Base-by-base conservation (phyloP, 2,113 vertebrate genomes). In the Ptyas mucosa region DNA sequence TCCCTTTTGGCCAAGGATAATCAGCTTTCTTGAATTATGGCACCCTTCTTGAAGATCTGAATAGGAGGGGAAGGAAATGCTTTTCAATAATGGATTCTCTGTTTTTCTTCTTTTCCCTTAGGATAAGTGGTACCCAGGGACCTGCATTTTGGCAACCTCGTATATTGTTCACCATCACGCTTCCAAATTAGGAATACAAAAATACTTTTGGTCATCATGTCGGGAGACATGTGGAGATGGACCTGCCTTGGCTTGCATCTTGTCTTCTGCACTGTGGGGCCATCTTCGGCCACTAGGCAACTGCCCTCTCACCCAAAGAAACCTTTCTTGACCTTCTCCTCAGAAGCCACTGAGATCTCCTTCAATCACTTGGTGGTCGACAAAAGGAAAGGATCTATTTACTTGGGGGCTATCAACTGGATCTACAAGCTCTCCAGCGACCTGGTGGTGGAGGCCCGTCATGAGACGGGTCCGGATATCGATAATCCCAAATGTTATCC, bases 401-500 rank as follows among this genome's bases (percentile, higher is more conserved):
- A 99, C 94, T 46, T 99, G 94, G 99, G 99, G 89, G 99, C 98
- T 0, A 98, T 99, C 93, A 99, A 99, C 95, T 98, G 99, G 96
- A 99, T 99, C 96, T 99, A 99, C 95, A 99, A 99, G 97, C 98
- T 99, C 75, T 99, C 99, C 92, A 97, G 98, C 1, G 97, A 97
- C 94, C 96, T 99, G 94, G 98, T 99, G 91, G 97, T 99, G 92
- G 97, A 99, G 97, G 98, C 99, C 93, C 98, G 98, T 14, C 99
- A 99, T 39, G 98, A 99, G 96, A 99, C 99, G 0, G 99, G 99
- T 88, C 99, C 99, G 0, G 99, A 99, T 0, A 98, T 99, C n/a
- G 99, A 99, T 96, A 99, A 99, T 96, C 99, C 99, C 90, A 99
- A 99, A 95, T 99, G 99, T 96, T 99, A 99, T 94, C 99, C 99